Evolutionary conservation across 2,113 vertebrate genomes (phyloP), one percentile per base, ranked within the genome.

Genomic region (Cardinalis cardinalis): DNA sequence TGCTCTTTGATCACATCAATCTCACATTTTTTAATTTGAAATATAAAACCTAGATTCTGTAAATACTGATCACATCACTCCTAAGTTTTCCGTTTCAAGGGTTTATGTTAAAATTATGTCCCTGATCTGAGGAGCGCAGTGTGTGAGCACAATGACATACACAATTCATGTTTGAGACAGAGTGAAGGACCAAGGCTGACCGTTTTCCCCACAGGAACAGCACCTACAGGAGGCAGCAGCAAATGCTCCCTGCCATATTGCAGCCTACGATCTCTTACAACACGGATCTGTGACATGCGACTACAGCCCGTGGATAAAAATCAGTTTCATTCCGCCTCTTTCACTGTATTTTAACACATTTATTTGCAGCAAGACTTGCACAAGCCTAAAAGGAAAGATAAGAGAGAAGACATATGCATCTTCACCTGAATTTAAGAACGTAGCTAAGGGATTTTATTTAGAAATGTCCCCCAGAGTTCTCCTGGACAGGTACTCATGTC

Each of bases 41-140:
- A 58, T 69, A 65, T 12, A 83, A 89, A 89, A n/a, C 19, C 34
- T 14, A 61, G 21, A 25, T 80, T 63, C 41, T 3, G 3, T 18
- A 71, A 58, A 76, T 63, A 52, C 1, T 1, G 1, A 48, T 36
- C 1, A 2, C n/a, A 77, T 5, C 21, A 40, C 3, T 63, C 44
- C 63, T n/a, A 28, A 23, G 32, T 23, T 55, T 80, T 66, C 32
- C 34, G 20, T 26, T 77, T 56, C 18, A 79, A 70, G 21, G 21
- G 31, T 34, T 52, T 55, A 66, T 26, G 26, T 74, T 55, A 63
- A 56, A n/a, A 63, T 21, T 0, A 3, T 5, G 10, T 44, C 48
- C 14, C 56, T 79, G 29, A 58, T 9, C 23, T 41, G 85, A 64
- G 26, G 38, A 71, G 36, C 3, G 2, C 15, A 12, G 76, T 2